phyloP scores from a whole-genome alignment of 2,113 vertebrate genomes.

The Apodemus sylvaticus region DNA sequence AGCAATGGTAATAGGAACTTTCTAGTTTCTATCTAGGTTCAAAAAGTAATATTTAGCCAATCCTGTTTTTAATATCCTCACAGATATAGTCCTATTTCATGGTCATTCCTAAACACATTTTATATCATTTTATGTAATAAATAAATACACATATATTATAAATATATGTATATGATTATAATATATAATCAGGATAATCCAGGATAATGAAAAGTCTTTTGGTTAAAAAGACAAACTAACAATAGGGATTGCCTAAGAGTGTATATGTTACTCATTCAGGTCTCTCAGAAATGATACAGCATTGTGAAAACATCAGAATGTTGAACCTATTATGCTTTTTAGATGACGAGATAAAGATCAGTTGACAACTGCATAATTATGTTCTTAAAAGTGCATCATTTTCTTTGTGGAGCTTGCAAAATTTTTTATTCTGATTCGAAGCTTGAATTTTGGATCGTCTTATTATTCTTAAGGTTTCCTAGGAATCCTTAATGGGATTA shows the following conservation, averaged over 20 bases:
- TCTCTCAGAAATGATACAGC: background rate
- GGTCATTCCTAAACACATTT: background rate
- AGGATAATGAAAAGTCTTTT: background rate
- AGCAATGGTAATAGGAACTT: background rate
- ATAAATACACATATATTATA: background rate
- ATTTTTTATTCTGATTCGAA: constrained; percentile 4
- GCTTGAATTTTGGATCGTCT: background rate
- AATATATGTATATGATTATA: no score
- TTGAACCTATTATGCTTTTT: background rate
- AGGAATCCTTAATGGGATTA: constrained; percentile 7
- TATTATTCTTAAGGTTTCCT: background rate
- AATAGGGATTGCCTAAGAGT: background rate
- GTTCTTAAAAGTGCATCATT: background rate
- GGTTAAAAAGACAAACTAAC: no score
- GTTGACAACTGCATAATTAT: background rate
- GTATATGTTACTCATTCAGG: background rate
- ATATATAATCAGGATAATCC: background rate
- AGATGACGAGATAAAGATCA: background rate
- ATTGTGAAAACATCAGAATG: background rate
- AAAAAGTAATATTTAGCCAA: background rate
- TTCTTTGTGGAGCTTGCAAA: background rate
- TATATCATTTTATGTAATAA: background rate
- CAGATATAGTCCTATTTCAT: background rate
- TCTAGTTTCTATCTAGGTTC: background rate
- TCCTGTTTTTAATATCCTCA: background rate